These are phyloP conservation scores for Zingel zingel DNA, from an alignment of 2,113 vertebrate species.

Conservation along the genomic window DNA sequence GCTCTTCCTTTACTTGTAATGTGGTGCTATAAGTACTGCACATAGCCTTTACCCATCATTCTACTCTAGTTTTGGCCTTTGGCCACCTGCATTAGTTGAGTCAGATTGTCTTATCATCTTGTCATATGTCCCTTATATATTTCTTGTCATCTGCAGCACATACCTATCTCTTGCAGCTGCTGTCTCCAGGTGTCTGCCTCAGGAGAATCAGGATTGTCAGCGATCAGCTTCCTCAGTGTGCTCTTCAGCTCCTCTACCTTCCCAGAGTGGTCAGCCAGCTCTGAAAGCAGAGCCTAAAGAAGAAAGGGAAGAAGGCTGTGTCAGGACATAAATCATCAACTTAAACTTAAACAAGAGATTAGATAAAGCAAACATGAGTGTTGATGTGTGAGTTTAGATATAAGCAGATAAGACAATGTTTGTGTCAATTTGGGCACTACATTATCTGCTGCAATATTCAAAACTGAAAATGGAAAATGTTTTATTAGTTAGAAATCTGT, in stretches of 20 bases:
- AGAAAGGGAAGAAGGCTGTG: not conserved
- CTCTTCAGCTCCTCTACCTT: slow-evolving; percentile 93
- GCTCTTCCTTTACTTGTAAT: not conserved
- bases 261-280: slow-evolving; percentile 90
- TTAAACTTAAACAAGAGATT: not conserved
- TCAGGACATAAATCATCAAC: too few relatives aligned
- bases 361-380: not conserved
- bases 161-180: slow-evolving; percentile 94
- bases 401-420: not conserved
- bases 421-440: not conserved
- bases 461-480: not conserved
- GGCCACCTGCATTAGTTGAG: not conserved
- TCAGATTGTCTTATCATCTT: not conserved
- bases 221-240: slow-evolving; percentile 88
- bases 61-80: not conserved
- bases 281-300: slow-evolving; percentile 90
- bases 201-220: slow-evolving; percentile 91
- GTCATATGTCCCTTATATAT: not conserved
- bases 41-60: not conserved
- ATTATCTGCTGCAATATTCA: not conserved
- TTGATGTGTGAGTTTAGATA: not conserved
- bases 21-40: not conserved
- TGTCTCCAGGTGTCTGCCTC: slow-evolving; percentile 93
- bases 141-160: slow-evolving; percentile 61
- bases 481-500: not conserved